phyloP scores from a whole-genome alignment of 2,113 vertebrate genomes.

The Carassius carassius region DNA sequence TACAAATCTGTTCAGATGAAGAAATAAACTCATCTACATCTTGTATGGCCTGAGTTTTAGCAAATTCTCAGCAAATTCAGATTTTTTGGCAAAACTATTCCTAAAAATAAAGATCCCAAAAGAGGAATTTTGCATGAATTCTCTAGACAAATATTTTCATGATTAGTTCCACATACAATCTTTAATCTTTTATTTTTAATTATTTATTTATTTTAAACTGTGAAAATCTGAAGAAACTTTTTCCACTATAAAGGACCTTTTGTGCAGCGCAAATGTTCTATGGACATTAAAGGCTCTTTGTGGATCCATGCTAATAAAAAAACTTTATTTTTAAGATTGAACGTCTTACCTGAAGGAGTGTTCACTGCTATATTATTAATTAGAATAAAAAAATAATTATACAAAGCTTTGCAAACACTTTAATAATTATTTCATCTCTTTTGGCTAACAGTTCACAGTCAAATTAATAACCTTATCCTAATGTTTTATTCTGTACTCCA shows the following conservation, averaged over 20 bases:
- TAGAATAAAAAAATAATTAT: too few species aligned
- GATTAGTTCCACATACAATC: neutral
- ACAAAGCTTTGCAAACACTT: too few species aligned
- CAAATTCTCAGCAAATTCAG: too few species aligned
- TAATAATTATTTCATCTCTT: neutral
- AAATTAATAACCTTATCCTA: neutral
- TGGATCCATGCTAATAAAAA: too few species aligned
- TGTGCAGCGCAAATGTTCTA: neutral
- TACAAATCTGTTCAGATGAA: too few species aligned
- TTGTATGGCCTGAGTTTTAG: too few species aligned
- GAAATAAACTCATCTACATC: neutral
- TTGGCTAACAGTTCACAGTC: neutral
- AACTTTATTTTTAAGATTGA: too few species aligned
- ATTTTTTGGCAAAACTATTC: too few species aligned
- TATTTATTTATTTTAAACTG: too few species aligned
- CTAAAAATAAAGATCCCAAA: neutral
- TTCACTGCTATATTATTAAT: neutral
- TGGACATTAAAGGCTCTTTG: too few species aligned
- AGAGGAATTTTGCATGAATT: neutral
- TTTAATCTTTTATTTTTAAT: neutral
- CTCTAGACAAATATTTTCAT: neutral
- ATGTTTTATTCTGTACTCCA: neutral
- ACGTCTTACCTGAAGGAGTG: neutral
- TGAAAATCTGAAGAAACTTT: too few species aligned
- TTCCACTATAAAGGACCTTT: neutral